These are phyloP conservation scores for Tadarida brasiliensis DNA, from an alignment of 2,797 vertebrate species.

Conservation along the genomic window DNA sequence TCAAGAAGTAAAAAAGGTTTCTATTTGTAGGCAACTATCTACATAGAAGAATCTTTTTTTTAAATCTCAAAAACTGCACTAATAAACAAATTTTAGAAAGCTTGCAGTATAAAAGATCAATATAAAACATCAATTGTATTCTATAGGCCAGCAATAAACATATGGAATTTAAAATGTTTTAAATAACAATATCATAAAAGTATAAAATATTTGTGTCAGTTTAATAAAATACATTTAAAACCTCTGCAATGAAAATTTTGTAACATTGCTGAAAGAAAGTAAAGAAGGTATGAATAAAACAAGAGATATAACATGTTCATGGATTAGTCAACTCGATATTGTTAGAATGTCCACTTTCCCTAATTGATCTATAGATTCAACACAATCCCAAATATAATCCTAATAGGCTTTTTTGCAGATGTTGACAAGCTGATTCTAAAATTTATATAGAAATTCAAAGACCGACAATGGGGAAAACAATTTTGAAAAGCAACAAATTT, in stretches of 20 bases:
- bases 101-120: neutral
- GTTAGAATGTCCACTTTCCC: neutral
- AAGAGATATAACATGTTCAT: neutral
- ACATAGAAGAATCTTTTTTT: neutral
- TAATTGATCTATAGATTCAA: neutral
- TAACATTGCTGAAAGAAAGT: neutral
- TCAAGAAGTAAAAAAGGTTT: neutral
- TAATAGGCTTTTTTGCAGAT: neutral
- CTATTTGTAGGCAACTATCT: neutral
- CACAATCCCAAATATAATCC: neutral
- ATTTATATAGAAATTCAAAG: neutral
- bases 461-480: neutral
- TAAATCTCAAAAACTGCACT: neutral
- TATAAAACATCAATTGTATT: neutral
- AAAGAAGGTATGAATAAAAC: neutral
- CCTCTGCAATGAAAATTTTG: neutral
- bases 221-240: neutral
- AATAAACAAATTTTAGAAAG: neutral
- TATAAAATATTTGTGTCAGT: neutral
- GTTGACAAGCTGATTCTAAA: conserved; percentile 27
- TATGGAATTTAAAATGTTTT: neutral
- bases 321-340: neutral
- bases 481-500: conserved; percentile 19
- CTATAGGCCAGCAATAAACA: neutral
- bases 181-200: neutral